These are phyloP conservation scores for Masnerella sp. DNA, from an alignment of 2,888 invertebrate species.

Conservation along the genomic window DNA sequence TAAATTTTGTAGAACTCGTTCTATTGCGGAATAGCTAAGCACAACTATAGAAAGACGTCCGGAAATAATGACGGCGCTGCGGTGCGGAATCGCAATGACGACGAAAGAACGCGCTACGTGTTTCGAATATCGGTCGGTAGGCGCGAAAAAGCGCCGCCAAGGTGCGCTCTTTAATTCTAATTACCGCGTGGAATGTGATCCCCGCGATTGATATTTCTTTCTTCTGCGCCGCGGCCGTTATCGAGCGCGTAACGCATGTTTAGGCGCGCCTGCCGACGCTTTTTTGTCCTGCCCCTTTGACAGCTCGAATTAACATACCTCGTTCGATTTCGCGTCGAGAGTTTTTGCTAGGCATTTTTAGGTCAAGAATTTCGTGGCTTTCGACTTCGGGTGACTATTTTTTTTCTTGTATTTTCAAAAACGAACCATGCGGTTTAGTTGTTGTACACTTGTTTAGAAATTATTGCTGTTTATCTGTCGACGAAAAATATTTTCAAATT, in stretches of 20 bases:
- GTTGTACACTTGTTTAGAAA: too few species aligned
- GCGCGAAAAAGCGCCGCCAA: conserved; percentile 31
- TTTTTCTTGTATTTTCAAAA: conserved; percentile 9
- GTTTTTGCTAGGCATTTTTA: conserved; percentile 1
- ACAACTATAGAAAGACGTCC: conserved; percentile 29
- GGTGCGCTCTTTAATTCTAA: conserved; percentile 39
- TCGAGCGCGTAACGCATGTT: conserved; percentile 27
- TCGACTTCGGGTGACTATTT: not conserved
- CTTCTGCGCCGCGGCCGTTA: conserved; percentile 22
- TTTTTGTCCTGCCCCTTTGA: conserved; percentile 18
- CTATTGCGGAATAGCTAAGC: too few species aligned
- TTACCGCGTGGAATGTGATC: conserved; percentile 34
- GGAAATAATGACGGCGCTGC: conserved; percentile 33
- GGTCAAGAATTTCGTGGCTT: conserved; percentile 8
- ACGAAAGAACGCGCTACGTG: conserved; percentile 29
- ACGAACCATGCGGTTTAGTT: too few species aligned
- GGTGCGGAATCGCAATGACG: conserved; percentile 20
- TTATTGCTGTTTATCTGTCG: too few species aligned
- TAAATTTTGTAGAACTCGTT: too few species aligned
- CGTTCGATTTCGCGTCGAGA: not conserved
- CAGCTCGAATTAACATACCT: conserved; percentile 13
- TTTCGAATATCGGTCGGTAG: conserved; percentile 33
- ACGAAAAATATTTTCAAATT: too few species aligned
- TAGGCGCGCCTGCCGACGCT: conserved; percentile 4
- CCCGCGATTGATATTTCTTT: conserved; percentile 37